phyloP scores from a whole-genome alignment of 2,797 vertebrate genomes.

The Clangula hyemalis region DNA sequence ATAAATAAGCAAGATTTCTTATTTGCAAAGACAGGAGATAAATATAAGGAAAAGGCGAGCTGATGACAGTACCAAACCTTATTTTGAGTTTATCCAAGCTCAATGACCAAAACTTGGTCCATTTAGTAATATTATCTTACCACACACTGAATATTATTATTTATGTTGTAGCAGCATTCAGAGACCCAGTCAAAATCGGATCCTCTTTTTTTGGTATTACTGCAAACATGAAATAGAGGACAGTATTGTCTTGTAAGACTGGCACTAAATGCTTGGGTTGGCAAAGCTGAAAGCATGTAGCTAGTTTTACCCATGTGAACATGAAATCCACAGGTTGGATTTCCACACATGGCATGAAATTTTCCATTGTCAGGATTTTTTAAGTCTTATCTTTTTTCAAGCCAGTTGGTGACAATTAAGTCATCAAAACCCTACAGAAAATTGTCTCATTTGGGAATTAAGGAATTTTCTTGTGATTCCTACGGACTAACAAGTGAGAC shows the following conservation, averaged over 20 bases:
- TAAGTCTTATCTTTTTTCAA: neutral
- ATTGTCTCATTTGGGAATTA: neutral
- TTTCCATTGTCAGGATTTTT: neutral
- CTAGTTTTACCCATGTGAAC: neutral
- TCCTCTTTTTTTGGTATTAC: neutral
- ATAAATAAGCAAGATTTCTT: neutral
- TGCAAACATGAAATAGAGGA: neutral
- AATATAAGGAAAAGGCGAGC: neutral
- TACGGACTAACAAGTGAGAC: neutral
- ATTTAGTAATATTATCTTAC: neutral
- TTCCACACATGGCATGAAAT: neutral
- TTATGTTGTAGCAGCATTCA: neutral
- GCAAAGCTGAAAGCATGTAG: neutral
- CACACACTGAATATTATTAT: neutral
- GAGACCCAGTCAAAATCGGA: conserved; percentile 7
- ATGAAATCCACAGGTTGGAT: neutral
- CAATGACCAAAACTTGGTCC: neutral
- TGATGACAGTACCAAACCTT: neutral
- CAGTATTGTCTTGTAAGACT: neutral
- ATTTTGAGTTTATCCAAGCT: neutral
- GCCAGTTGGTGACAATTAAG: neutral
- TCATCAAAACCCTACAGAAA: neutral
- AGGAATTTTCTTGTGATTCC: neutral
- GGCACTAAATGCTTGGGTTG: neutral
- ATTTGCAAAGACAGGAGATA: neutral